phyloP scores from a whole-genome alignment of 2,797 vertebrate genomes.

The Acrocephalus scirpaceus region DNA sequence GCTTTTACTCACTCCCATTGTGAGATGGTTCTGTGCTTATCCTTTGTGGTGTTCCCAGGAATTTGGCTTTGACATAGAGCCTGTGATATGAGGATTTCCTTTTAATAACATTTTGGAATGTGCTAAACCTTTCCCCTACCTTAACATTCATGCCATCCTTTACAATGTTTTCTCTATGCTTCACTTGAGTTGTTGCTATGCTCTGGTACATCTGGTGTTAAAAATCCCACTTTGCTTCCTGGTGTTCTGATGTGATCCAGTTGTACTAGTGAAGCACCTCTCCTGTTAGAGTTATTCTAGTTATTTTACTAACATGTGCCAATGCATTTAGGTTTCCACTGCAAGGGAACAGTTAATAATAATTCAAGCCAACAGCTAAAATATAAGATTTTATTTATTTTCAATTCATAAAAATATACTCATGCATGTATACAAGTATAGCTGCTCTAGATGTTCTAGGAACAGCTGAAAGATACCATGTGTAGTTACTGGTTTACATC shows the following conservation, averaged over 20 bases:
- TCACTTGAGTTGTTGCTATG: not conserved
- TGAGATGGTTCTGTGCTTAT: not conserved
- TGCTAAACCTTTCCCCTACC: not conserved
- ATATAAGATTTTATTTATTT: not conserved
- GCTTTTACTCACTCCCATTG: not conserved
- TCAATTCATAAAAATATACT: not conserved
- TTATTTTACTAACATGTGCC: not conserved
- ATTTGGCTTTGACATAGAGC: not conserved
- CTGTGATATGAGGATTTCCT: not conserved
- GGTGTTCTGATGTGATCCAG: fast-evolving
- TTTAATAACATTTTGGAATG: not conserved
- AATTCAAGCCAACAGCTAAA: not conserved
- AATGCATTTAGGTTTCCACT: not conserved
- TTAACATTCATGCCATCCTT: not conserved
- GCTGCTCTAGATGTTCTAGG: not conserved
- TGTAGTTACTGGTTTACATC: not conserved
- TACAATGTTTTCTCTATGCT: not conserved
- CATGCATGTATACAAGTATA: not conserved
- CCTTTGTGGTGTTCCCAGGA: not conserved
- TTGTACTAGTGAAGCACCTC: not conserved
- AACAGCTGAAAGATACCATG: not conserved
- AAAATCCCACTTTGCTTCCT: not conserved
- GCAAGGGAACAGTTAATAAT: not conserved
- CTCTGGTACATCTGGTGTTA: not conserved
- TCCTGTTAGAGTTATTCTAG: not conserved